phyloP scores from a whole-genome alignment of 2,113 vertebrate genomes.

The Pelusios castaneus region DNA sequence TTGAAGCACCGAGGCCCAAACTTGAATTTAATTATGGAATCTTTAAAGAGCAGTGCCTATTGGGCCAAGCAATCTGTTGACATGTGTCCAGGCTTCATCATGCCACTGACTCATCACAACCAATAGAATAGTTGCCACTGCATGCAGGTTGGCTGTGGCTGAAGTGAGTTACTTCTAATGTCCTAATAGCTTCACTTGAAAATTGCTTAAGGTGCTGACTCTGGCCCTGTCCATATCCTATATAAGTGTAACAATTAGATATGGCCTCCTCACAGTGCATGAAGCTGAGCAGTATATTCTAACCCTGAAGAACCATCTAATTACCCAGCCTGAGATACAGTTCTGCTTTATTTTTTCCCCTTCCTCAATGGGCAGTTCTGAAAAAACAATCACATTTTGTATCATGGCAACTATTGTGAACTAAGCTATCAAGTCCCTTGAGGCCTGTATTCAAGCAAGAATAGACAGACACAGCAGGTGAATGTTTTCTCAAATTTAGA shows the following conservation, averaged over 20 bases:
- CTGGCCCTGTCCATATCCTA: background rate
- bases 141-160: background rate
- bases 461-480: constrained; percentile 31
- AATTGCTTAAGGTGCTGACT: background rate
- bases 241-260: background rate
- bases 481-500: constrained; percentile 25
- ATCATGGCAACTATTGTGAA: background rate
- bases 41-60: background rate
- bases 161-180: background rate
- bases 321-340: background rate
- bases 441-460: constrained; percentile 9
- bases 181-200: background rate
- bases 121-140: background rate
- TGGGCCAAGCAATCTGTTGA: background rate
- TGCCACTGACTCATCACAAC: background rate
- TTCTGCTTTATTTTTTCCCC: background rate
- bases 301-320: background rate
- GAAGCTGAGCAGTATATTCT: background rate
- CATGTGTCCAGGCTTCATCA: background rate
- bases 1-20: background rate
- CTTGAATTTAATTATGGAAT: background rate
- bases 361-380: background rate
- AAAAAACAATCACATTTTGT: constrained; percentile 32
- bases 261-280: background rate
- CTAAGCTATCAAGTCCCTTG: constrained; percentile 13